phyloP scores from a whole-genome alignment of 2,797 vertebrate genomes.

The Hoplostethus atlanticus region DNA sequence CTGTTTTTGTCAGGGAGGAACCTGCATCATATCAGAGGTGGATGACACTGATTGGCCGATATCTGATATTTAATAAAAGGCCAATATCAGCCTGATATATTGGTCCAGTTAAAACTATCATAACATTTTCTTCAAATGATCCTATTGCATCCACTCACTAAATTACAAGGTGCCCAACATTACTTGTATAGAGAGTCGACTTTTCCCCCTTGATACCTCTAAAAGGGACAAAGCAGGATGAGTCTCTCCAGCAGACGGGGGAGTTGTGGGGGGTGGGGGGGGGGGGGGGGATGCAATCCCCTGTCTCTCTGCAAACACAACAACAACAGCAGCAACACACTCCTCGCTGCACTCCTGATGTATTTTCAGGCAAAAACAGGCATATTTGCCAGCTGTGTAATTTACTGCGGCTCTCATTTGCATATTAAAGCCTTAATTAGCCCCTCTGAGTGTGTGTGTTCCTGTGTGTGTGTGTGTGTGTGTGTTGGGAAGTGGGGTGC shows the following conservation, averaged over 20 bases:
- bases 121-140: neutral
- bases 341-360: slow-evolving; percentile 83
- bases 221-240: slow-evolving; percentile 59
- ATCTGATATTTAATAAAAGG: too few relatives aligned
- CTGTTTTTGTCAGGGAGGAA: neutral
- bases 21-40: slow-evolving; percentile 7
- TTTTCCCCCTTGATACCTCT: slow-evolving; percentile 49
- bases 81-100: neutral
- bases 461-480: slow-evolving; percentile 75
- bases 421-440: slow-evolving; percentile 99
- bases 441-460: slow-evolving; percentile 90
- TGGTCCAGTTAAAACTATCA: slow-evolving; percentile 2
- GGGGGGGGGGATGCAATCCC: slow-evolving; percentile 55
- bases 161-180: slow-evolving; percentile 26
- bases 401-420: slow-evolving; percentile 96
- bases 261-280: slow-evolving; percentile 28
- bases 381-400: slow-evolving; percentile 99
- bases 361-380: slow-evolving; percentile 92
- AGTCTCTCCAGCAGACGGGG: slow-evolving; percentile 42
- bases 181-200: slow-evolving; percentile 33
- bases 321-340: slow-evolving; percentile 77
- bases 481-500: slow-evolving; percentile 10
- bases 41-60: neutral
- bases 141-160: slow-evolving; percentile 24
- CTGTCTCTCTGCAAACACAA: slow-evolving; percentile 78